Evolutionary conservation across 2,888 invertebrate genomes (phyloP), one percentile per base, ranked within the genome.

Genomic region (Oscheius sp.): DNA sequence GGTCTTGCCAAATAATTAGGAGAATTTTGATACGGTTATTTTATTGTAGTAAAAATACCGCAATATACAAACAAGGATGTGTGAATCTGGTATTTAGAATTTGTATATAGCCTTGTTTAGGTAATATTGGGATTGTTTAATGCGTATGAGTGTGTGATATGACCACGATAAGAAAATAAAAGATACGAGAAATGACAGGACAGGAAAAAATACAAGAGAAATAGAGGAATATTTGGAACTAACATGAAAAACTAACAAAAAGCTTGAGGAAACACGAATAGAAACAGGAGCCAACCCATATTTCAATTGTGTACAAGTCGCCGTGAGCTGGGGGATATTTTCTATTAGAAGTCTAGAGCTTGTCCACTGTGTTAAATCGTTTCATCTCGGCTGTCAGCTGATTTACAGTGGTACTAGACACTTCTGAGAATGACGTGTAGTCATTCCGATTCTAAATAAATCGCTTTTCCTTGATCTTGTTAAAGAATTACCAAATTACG

Each of bases 291-390:
- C 18, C 13, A 66, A 66, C 66, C 66, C 66, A 66, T 66, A 29
- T 49, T 66, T 66, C 52, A 23, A 27, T 66, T 66, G 49, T 49
- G 66, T 29, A 49, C 27, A 16, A 52, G 52, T 29, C 27, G 7
- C 9, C 21, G 18, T 16, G 46, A 49, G 27, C 23, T 61, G 41
- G 61, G 41, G 18, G 43, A 12, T 13, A 35, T 12, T 16, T 45
- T 23, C 13, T 63, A 23, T 5, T 25, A 45, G 1, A 21, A 16
- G 12, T 21, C 53, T 46, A 79, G 41, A 79, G 63, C 52, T 74
- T 71, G 58, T 80, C 76, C 41, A 80, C 70, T 13, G 77, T 76
- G 43, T 80, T 64, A 63, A 72, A 80, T 13, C 78, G 73, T 56
- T 76, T 78, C 63, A 80, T 76, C 43, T 78, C 70, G 52, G 23